These are phyloP conservation scores for Heliconius charithonia DNA, from an alignment of 2,888 invertebrate genomes.

Conservation along the genomic window DNA sequence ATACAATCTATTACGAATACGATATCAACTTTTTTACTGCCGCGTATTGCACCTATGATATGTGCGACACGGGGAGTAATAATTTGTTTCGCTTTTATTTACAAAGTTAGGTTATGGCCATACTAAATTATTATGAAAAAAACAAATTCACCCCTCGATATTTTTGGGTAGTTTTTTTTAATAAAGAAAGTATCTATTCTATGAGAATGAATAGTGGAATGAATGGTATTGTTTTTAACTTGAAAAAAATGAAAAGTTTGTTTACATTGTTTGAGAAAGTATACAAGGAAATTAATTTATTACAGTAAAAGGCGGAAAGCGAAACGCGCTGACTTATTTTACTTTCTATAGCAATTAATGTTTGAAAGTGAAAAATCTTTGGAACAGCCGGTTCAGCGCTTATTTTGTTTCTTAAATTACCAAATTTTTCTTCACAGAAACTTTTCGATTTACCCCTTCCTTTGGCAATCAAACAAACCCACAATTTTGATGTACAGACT, in stretches of 20 bases:
- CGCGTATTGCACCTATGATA: conserved; percentile 81
- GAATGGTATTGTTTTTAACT: neutral
- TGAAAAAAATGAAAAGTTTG: neutral
- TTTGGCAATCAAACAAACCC: conserved; percentile 74
- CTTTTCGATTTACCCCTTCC: conserved; percentile 81
- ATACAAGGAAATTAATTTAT: conserved; percentile 65
- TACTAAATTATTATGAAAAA: conserved; percentile 69
- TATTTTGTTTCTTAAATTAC: conserved; percentile 78
- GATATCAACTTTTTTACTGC: conserved; percentile 74
- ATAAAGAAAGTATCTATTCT: neutral
- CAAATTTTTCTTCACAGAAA: conserved; percentile 78
- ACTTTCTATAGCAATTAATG: conserved; percentile 80
- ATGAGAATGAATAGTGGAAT: neutral
- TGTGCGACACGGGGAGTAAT: conserved; percentile 67
- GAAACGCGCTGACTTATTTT: conserved; percentile 80
- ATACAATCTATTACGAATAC: conserved; percentile 65
- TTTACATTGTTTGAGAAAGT: neutral
- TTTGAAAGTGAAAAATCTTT: conserved; percentile 82
- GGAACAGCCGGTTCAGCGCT: conserved; percentile 65
- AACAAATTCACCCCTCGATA: conserved; percentile 59
- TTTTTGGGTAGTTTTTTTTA: conserved; percentile 42
- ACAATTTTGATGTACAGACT: conserved; percentile 57
- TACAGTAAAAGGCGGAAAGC: conserved; percentile 73
- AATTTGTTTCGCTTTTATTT: conserved; percentile 80
- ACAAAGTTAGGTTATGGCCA: conserved; percentile 73